A percentile compares a stretch with the other conserved stretches of the same genome.
These are phyloP conservation scores for Chorisops tibialis DNA, from an alignment of 2,888 invertebrate genomes.

Conservation along the genomic window DNA sequence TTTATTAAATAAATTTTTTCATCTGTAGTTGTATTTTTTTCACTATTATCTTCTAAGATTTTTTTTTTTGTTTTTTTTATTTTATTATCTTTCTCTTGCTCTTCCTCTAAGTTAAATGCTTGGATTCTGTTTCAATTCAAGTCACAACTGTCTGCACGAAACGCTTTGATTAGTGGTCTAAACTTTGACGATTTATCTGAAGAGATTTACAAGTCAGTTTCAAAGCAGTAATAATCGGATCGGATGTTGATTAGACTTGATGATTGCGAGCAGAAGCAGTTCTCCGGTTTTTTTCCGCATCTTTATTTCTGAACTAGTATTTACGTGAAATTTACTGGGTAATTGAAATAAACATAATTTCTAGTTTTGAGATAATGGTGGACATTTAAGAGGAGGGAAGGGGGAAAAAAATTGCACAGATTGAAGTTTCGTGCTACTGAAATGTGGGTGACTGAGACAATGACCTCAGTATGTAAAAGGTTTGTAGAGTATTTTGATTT, in stretches of 20 bases:
- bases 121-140: constrained; percentile 1
- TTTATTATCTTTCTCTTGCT: too few species aligned
- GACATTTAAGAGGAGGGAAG: neutral
- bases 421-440: too few species aligned
- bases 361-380: neutral
- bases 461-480: too few species aligned
- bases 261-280: constrained; percentile 12
- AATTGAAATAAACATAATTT: constrained; percentile 20
- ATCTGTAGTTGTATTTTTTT: too few species aligned
- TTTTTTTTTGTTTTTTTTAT: too few species aligned
- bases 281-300: neutral
- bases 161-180: constrained; percentile 12
- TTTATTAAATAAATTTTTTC: too few species aligned
- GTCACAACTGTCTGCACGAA: constrained; percentile 16
- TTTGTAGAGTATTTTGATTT: too few species aligned
- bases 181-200: constrained; percentile 5
- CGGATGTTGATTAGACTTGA: constrained; percentile 18
- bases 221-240: constrained; percentile 11
- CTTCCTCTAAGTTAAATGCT: too few species aligned
- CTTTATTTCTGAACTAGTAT: neutral
- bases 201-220: constrained; percentile 6
- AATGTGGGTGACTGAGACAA: too few species aligned
- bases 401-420: too few species aligned
- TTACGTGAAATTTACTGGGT: neutral
- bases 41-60: too few species aligned